Percentiles rank a stretch among this genome's conserved stretches.
Conservation (phyloP, 2,888 invertebrate species). For the Xanthorhoe designata region DNA sequence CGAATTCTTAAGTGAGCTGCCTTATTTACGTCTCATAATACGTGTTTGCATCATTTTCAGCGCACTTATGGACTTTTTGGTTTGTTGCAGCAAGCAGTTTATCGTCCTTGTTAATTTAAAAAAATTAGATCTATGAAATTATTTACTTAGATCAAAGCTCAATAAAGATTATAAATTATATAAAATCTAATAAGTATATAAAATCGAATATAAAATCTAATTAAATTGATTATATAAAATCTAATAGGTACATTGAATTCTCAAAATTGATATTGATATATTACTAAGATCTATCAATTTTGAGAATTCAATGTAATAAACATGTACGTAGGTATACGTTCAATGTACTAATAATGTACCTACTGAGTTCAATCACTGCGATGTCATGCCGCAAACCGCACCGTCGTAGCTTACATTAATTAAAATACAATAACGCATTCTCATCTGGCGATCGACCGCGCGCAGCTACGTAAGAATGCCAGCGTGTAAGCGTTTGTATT, state of each 20-base stretch:
- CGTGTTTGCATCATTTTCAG: conserved; percentile 6
- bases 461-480: conserved; percentile 59
- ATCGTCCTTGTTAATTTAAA: no score
- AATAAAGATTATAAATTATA: no score
- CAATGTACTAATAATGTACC: not conserved
- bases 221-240: no score
- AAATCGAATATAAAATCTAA: no score
- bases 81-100: not conserved
- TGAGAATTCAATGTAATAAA: not conserved
- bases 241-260: no score
- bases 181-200: no score
- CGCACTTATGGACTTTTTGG: conserved; percentile 1
- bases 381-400: conserved; percentile 15
- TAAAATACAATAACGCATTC: conserved; percentile 58
- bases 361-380: not conserved
- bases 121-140: no score
- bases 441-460: conserved; percentile 52
- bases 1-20: conserved; percentile 55
- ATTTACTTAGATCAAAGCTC: no score
- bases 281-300: not conserved
- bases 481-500: conserved; percentile 72
- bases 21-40: conserved; percentile 27
- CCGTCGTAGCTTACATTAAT: conserved; percentile 39
- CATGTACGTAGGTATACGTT: not conserved
- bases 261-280: not conserved